Conservation (phyloP, 2,888 invertebrate species). For the Xylocampa areola region DNA sequence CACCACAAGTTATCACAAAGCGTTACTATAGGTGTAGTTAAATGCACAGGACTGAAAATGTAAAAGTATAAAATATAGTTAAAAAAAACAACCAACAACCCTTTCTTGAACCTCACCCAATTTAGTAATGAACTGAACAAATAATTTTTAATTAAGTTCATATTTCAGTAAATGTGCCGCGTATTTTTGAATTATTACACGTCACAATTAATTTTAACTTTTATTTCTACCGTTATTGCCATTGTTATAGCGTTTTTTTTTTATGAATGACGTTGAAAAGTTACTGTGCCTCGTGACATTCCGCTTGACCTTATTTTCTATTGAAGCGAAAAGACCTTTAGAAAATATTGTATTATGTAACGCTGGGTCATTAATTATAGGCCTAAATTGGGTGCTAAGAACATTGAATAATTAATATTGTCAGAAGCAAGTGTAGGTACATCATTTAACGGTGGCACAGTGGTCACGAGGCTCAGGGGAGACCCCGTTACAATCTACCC, state of each 20-base stretch:
- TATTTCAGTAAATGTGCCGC: constrained; percentile 23
- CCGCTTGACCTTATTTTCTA: constrained; percentile 17
- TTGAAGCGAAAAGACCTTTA: constrained; percentile 6
- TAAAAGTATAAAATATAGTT: too few species aligned
- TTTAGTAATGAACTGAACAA: constrained; percentile 14
- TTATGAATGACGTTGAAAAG: constrained; percentile 13
- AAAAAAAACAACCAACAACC: not conserved
- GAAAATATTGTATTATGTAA: too few species aligned
- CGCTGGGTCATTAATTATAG: constrained; percentile 2
- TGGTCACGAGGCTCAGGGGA: too few species aligned
- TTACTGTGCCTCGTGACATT: constrained; percentile 8
- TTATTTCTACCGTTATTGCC: constrained; percentile 16
- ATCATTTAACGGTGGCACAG: too few species aligned
- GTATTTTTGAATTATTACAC: constrained; percentile 24
- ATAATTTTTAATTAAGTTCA: constrained; percentile 22
- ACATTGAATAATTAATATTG: not conserved
- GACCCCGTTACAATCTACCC: too few species aligned
- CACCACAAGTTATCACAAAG: too few species aligned
- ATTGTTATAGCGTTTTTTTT: constrained; percentile 11
- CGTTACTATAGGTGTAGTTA: too few species aligned
- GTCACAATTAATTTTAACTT: constrained; percentile 26
- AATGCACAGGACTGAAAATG: too few species aligned
- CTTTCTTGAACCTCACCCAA: not conserved
- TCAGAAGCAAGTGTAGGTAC: too few species aligned
- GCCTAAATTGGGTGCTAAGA: constrained; percentile 1